phyloP scores from a whole-genome alignment of 2,888 invertebrate species.

The Antheraea assamensis region DNA sequence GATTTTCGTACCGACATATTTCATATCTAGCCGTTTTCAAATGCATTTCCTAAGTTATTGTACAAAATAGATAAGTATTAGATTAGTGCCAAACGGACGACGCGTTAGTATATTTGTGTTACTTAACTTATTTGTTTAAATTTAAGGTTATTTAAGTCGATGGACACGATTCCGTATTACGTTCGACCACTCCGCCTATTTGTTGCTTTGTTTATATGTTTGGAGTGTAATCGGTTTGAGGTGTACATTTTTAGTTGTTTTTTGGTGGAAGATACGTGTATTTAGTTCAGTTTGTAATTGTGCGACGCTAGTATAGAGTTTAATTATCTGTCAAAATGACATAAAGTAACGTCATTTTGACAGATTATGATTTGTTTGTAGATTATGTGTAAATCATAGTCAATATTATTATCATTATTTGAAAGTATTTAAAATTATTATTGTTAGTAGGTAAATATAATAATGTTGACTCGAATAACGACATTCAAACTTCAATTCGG shows the following conservation, averaged over 20 bases:
- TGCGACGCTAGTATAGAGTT: background rate
- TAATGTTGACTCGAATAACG: background rate
- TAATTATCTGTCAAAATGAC: slow-evolving; percentile 1
- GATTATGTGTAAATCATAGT: background rate
- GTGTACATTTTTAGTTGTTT: background rate
- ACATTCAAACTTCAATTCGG: background rate
- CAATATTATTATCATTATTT: background rate
- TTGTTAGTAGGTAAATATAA: background rate
- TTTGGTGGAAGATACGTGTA: background rate
- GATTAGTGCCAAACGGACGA: slow-evolving; percentile 68
- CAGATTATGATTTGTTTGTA: background rate
- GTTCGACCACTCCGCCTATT: slow-evolving; percentile 69
- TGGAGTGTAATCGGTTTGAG: background rate
- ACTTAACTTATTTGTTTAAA: slow-evolving; percentile 74
- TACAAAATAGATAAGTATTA: slow-evolving; percentile 56
- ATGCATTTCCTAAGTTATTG: slow-evolving; percentile 49
- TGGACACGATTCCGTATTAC: slow-evolving; percentile 52
- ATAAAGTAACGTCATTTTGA: background rate
- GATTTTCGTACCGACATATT: background rate
- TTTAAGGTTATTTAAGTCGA: slow-evolving; percentile 33
- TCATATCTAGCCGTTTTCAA: slow-evolving; percentile 31
- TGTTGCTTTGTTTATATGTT: slow-evolving; percentile 26
- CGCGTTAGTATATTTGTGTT: slow-evolving; percentile 46
- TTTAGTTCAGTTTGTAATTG: background rate
- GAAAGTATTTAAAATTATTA: background rate